These are phyloP conservation scores for Zaprionus camerounensis DNA, from an alignment of 1,140 invertebrate species.

Conservation along the genomic window DNA sequence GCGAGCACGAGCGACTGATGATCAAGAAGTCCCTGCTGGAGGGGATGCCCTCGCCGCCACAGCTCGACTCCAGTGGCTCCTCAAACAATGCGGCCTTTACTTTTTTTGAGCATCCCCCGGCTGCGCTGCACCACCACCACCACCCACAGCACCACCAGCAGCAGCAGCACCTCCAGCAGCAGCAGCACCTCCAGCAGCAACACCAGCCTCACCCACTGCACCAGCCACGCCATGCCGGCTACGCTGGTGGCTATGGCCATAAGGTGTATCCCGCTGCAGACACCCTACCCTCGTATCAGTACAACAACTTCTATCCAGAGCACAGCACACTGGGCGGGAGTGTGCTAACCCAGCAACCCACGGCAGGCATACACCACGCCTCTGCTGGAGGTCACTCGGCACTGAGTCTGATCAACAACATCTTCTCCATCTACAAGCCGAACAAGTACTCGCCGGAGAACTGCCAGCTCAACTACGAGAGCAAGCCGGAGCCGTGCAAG, in stretches of 20 bases:
- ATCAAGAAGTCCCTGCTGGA: constrained; percentile 81
- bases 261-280: constrained; percentile 79
- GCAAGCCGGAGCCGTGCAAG: constrained; percentile 84
- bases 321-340: constrained; percentile 58
- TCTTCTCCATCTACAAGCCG: constrained; percentile 84
- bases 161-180: constrained; percentile 2
- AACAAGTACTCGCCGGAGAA: constrained; percentile 84
- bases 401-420: constrained; percentile 84
- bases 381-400: constrained; percentile 76
- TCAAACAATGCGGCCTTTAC: constrained; percentile 61
- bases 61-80: constrained; percentile 67
- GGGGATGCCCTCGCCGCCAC: constrained; percentile 81
- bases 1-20: constrained; percentile 82
- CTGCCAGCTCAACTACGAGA: constrained; percentile 80
- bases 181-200: not conserved
- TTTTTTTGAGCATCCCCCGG: constrained; percentile 81
- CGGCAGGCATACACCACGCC: constrained; percentile 66
- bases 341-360: constrained; percentile 76
- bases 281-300: constrained; percentile 78
- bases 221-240: constrained; percentile 14
- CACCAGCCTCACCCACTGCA: constrained; percentile 9
- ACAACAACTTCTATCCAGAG: constrained; percentile 83
- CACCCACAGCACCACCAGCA: constrained; percentile 11
- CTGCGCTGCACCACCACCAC: constrained; percentile 52
- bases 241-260: constrained; percentile 67